Percentiles rank a stretch among this genome's conserved stretches.
phyloP scores from a whole-genome alignment of 1,140 invertebrate species.

The Pseudomyrmex cubaensis region DNA sequence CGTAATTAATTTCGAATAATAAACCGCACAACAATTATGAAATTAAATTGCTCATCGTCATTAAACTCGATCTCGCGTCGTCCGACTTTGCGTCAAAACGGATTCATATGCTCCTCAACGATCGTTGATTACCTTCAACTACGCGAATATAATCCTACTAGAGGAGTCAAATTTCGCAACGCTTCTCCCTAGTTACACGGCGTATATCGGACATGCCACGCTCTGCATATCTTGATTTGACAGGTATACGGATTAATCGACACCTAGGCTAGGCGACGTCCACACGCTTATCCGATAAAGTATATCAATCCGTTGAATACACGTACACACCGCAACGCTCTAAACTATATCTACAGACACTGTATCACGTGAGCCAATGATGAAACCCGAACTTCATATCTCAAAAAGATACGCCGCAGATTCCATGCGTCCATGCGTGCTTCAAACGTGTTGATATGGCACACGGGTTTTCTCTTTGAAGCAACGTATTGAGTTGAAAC shows the following conservation, averaged over 20 bases:
- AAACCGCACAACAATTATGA: neutral
- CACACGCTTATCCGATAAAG: constrained; percentile 41
- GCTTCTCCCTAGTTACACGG: constrained; percentile 54
- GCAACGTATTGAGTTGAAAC: too few relatives aligned
- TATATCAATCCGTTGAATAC: constrained; percentile 34
- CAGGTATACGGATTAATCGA: constrained; percentile 60
- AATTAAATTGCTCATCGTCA: neutral
- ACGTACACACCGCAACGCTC: neutral
- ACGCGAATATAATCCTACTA: constrained; percentile 52
- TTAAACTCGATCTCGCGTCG: neutral
- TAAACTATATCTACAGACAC: constrained; percentile 1
- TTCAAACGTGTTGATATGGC: too few relatives aligned
- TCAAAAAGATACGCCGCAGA: too few relatives aligned
- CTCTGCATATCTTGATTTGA: constrained; percentile 64
- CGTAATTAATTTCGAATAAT: too few relatives aligned
- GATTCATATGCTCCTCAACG: neutral
- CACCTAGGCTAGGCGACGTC: constrained; percentile 47
- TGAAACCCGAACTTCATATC: neutral
- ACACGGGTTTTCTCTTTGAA: too few relatives aligned
- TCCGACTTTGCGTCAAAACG: neutral
- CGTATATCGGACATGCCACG: constrained; percentile 55
- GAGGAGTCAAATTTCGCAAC: constrained; percentile 63
- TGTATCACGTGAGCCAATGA: neutral
- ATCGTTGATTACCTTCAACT: constrained; percentile 40
- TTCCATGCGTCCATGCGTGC: too few relatives aligned